phyloP scores from a whole-genome alignment of 1,140 invertebrate genomes.

The Drosophila malerkotliana region DNA sequence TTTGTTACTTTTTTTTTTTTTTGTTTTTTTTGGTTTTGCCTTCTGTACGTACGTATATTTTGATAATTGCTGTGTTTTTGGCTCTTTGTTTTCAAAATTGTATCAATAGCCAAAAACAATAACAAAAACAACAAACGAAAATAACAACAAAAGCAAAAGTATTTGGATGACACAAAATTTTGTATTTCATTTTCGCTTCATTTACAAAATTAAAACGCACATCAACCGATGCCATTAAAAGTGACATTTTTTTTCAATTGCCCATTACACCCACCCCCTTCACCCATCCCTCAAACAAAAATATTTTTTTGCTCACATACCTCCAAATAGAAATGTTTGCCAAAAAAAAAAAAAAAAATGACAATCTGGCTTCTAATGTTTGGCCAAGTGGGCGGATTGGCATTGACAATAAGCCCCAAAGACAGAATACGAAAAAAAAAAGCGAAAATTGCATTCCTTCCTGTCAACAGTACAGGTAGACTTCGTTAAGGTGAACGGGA shows the following conservation, averaged over 20 bases:
- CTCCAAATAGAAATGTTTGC: slow-evolving; percentile 40
- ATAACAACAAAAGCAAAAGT: slow-evolving; percentile 41
- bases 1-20: not conserved
- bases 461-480: slow-evolving; percentile 22
- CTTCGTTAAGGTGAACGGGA: not conserved
- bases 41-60: slow-evolving; percentile 63
- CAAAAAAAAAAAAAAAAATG: slow-evolving; percentile 38
- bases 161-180: slow-evolving; percentile 48
- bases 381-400: slow-evolving; percentile 31
- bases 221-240: slow-evolving; percentile 26
- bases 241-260: slow-evolving; percentile 47
- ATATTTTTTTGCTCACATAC: not conserved
- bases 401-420: slow-evolving; percentile 32
- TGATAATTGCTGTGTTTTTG: slow-evolving; percentile 61
- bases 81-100: slow-evolving; percentile 62
- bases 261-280: not conserved
- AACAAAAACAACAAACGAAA: slow-evolving; percentile 16
- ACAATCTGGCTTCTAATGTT: slow-evolving; percentile 25
- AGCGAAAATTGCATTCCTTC: slow-evolving; percentile 26
- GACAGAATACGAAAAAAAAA: slow-evolving; percentile 9
- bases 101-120: slow-evolving; percentile 21
- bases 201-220: slow-evolving; percentile 46
- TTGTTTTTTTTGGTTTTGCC: not conserved
- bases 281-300: not conserved
- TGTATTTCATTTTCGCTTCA: slow-evolving; percentile 26